Percentiles rank a stretch among this genome's conserved stretches.
Conservation (phyloP, 2,113 vertebrate genomes). For the Chlorocebus sabaeus region DNA sequence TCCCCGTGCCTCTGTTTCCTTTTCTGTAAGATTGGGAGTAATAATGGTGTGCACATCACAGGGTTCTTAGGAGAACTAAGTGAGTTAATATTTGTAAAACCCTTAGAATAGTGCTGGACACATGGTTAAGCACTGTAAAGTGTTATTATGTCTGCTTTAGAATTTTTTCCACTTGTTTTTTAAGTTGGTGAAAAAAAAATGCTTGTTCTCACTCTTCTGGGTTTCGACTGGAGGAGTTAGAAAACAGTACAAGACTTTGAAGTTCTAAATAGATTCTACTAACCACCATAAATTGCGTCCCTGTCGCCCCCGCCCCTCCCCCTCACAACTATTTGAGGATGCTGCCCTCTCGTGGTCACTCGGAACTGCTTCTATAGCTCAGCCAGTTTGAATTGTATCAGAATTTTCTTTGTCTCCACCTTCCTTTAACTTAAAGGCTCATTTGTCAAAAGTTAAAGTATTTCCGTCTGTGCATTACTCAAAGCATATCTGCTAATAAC, state of each 20-base stretch:
- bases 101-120: neutral
- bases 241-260: neutral
- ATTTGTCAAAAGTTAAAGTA: neutral
- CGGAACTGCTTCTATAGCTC: accelerated
- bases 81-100: neutral
- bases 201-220: neutral
- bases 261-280: neutral
- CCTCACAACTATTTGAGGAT: neutral
- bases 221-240: neutral
- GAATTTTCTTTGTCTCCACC: conserved; percentile 26
- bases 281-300: neutral
- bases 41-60: neutral
- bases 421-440: neutral
- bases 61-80: neutral
- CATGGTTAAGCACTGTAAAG: neutral
- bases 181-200: neutral
- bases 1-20: neutral
- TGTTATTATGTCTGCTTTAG: neutral
- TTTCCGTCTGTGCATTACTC: neutral
- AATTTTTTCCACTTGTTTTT: neutral
- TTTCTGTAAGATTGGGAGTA: neutral
- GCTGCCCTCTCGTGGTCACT: conserved; percentile 63
- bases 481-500: neutral
- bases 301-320: accelerated
- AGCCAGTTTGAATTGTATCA: accelerated